Evolutionary conservation across 1,140 invertebrate species (phyloP).

Genomic region (Leucophenga varia): DNA sequence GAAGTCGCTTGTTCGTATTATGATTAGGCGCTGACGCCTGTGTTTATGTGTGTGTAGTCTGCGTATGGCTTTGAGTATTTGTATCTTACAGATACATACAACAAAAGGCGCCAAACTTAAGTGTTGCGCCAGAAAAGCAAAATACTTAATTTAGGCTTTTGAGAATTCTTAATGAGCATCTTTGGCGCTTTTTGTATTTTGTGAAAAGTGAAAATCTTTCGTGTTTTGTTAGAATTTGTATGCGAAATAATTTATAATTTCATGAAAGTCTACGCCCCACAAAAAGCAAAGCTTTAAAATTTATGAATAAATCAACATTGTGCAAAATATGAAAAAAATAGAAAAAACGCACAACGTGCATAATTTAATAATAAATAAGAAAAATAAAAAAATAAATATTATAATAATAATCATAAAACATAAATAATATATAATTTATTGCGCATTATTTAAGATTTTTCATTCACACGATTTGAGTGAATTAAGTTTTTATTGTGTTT

Average conservation of each 20-base stretch:
- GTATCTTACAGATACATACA: too few species aligned
- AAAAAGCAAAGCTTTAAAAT: neutral
- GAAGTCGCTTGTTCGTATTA: slow-evolving; percentile 27
- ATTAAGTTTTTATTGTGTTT: too few species aligned
- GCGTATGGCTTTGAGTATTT: too few species aligned
- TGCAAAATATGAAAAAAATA: neutral
- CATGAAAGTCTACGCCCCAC: too few species aligned
- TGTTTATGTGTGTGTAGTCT: too few species aligned
- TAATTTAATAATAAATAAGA: slow-evolving; percentile 16
- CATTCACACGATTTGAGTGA: too few species aligned
- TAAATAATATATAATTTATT: slow-evolving; percentile 8
- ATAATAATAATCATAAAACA: slow-evolving; percentile 16
- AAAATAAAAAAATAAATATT: slow-evolving; percentile 42
- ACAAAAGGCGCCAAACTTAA: too few species aligned
- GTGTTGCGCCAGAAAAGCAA: slow-evolving; percentile 4
- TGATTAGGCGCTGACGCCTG: neutral
- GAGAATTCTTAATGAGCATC: slow-evolving; percentile 40
- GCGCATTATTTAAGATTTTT: neutral
- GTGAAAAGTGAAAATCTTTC: too few species aligned
- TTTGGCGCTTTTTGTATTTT: too few species aligned
- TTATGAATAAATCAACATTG: neutral
- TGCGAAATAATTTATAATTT: too few species aligned
- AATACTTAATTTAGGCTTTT: slow-evolving; percentile 22
- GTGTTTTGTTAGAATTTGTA: too few species aligned
- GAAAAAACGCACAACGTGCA: slow-evolving; percentile 2